Conservation (phyloP, 2,888 invertebrate species). For the Perizoma flavofasciatum region DNA sequence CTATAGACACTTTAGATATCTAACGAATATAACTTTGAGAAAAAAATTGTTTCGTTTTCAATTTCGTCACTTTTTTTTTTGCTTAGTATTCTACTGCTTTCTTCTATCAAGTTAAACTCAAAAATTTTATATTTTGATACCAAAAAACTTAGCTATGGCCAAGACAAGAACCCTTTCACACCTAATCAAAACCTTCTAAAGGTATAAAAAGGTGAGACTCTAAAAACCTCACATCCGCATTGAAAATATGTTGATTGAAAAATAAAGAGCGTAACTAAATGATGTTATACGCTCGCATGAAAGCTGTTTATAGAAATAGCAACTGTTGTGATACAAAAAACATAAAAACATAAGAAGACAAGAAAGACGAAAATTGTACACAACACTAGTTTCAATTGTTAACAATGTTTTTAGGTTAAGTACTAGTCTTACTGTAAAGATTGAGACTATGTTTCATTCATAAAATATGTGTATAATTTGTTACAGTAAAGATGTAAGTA, state of each 20-base stretch:
- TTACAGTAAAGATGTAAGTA: too few relatives aligned
- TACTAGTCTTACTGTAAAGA: too few relatives aligned
- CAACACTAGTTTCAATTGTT: too few relatives aligned
- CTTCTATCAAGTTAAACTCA: too few relatives aligned
- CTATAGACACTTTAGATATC: not conserved
- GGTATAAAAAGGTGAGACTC: constrained; percentile 54
- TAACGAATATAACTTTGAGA: not conserved
- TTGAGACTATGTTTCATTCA: too few relatives aligned
- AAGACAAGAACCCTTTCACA: constrained; percentile 68
- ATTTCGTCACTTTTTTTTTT: too few relatives aligned
- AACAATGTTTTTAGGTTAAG: too few relatives aligned
- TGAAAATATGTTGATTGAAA: constrained; percentile 79
- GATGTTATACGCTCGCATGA: constrained; percentile 50
- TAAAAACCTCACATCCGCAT: constrained; percentile 61
- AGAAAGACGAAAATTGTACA: too few relatives aligned
- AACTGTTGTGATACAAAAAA: constrained; percentile 6
- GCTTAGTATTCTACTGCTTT: too few relatives aligned
- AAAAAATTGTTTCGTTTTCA: too few relatives aligned
- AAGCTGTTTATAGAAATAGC: constrained; percentile 19
- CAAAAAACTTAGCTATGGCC: constrained; percentile 8
- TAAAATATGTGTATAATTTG: too few relatives aligned
- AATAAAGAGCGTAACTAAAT: constrained; percentile 77
- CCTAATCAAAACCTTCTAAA: constrained; percentile 72
- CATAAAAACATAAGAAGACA: not conserved
- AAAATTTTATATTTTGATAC: not conserved